Conservation (phyloP, 1,140 invertebrate genomes). For the Euborellia annulipes region DNA sequence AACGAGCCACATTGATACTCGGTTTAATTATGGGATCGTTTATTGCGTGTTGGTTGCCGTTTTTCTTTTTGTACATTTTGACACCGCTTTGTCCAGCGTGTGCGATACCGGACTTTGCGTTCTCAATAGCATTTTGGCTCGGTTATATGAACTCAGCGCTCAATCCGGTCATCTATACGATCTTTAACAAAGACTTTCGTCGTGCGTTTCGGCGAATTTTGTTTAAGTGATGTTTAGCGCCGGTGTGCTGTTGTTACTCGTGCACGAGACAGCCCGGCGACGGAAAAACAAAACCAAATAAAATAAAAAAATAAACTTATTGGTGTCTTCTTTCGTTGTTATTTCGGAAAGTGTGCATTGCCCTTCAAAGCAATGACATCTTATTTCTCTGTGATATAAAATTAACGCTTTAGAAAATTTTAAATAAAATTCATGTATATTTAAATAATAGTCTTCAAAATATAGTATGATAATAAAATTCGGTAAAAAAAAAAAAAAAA, state of each 20-base stretch:
- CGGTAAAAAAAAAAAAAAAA: too few relatives aligned
- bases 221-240: slow-evolving; percentile 78
- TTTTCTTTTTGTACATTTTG: slow-evolving; percentile 89
- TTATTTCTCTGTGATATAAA: too few relatives aligned
- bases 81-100: slow-evolving; percentile 63
- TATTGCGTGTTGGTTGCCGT: slow-evolving; percentile 96
- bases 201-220: slow-evolving; percentile 87
- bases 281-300: too few relatives aligned
- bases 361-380: too few relatives aligned
- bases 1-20: slow-evolving; percentile 88
- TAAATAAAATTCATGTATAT: too few relatives aligned
- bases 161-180: slow-evolving; percentile 96
- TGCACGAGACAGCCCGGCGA: slow-evolving; percentile 32
- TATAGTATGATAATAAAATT: too few relatives aligned
- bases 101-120: slow-evolving; percentile 65
- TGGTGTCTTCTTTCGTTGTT: too few relatives aligned
- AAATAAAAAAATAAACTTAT: too few relatives aligned
- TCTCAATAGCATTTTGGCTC: slow-evolving; percentile 94
- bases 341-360: too few relatives aligned
- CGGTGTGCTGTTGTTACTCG: slow-evolving; percentile 49
- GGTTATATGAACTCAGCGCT: slow-evolving; percentile 98
- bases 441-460: too few relatives aligned
- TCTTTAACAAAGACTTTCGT: slow-evolving; percentile 98
- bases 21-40: slow-evolving; percentile 98
- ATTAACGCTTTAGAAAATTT: too few relatives aligned